Evolutionary conservation across 2,888 invertebrate genomes (phyloP), one percentile per base, ranked within the genome.

Genomic region (Cinara cedri): DNA sequence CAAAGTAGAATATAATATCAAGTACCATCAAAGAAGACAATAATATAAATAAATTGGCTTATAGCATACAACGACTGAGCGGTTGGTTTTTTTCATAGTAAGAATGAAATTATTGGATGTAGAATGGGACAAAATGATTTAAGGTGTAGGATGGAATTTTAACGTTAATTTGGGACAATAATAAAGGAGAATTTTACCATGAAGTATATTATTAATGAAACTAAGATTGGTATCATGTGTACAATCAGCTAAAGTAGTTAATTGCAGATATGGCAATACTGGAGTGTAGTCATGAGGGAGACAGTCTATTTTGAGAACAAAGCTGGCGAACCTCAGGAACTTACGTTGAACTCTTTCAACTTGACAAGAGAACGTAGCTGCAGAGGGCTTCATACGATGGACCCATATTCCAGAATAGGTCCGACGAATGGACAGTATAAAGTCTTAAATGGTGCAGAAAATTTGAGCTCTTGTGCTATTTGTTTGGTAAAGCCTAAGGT

Each of bases 1-100:
- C 10, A 44, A 44, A 44, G 44, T 44, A 44, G 44, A 8, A 44
- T 10, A 26, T 14, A 26, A 26, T 60, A 60, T 0, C 21, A 16
- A 60, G 21, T 60, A 26, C 16, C 78, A 14, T 70, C 65, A 76
- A 46, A 49, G 44, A 14, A 24, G 19, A 21, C 13, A 57, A 57
- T 14, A 0, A 57, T 21, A 14, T 4, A 24, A 21, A 13, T 6
- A 57, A 24, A 57, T 57, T 57, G 24, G 4, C 14, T 24, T 13
- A 1, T 14, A 24, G 14, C 24, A 57, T 24, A 1, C 6, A 21
- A 24, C 21, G 6, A 57, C 4, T 2, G 1, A 57, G 24, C 14
- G 1, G 24, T 57, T 6, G 8, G 24, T 57, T 57, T 60, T 60
- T 8, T 60, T 14, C n/a, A 60, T 9, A 24, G 16, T 21, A 16